These are phyloP conservation scores for Anoplius nigerrimus DNA, from an alignment of 2,888 invertebrate genomes.

Conservation along the genomic window DNA sequence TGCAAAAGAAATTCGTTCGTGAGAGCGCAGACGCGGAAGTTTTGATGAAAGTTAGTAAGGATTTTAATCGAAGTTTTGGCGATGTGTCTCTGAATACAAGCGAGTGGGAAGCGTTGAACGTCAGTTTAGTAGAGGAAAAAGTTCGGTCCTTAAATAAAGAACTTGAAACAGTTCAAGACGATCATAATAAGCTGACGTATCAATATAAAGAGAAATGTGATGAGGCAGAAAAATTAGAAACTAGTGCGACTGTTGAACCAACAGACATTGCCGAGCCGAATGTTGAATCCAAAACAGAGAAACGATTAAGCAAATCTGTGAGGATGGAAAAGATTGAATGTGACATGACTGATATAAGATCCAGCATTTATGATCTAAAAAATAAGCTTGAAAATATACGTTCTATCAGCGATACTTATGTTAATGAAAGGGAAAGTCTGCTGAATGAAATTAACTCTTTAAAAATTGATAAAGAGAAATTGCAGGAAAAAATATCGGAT, in stretches of 20 bases:
- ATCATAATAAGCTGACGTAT: constrained; percentile 55
- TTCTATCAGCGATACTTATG: constrained; percentile 22
- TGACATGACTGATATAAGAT: constrained; percentile 50
- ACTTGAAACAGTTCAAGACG: constrained; percentile 57
- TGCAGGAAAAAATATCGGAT: constrained; percentile 39
- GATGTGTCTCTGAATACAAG: constrained; percentile 56
- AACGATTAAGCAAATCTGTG: constrained; percentile 33
- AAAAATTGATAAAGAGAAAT: constrained; percentile 45
- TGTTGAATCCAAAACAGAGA: constrained; percentile 9
- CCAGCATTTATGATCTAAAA: constrained; percentile 34
- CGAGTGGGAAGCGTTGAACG: constrained; percentile 52
- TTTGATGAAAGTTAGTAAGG: constrained; percentile 60
- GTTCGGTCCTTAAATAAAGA: constrained; percentile 59
- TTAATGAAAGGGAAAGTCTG: constrained; percentile 29
- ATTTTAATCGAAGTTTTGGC: constrained; percentile 48
- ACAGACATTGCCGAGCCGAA: neutral
- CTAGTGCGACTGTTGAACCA: constrained; percentile 4
- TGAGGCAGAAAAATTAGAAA: constrained; percentile 60
- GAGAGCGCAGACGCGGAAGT: constrained; percentile 58
- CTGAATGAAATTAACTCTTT: constrained; percentile 52
- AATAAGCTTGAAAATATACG: constrained; percentile 15
- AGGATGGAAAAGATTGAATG: constrained; percentile 52
- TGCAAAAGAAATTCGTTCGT: constrained; percentile 61
- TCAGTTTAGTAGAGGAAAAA: constrained; percentile 63
- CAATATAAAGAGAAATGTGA: constrained; percentile 60